Base-by-base conservation (phyloP, 2,113 vertebrate genomes). In the Boulengeromyrus knoepffleri region DNA sequence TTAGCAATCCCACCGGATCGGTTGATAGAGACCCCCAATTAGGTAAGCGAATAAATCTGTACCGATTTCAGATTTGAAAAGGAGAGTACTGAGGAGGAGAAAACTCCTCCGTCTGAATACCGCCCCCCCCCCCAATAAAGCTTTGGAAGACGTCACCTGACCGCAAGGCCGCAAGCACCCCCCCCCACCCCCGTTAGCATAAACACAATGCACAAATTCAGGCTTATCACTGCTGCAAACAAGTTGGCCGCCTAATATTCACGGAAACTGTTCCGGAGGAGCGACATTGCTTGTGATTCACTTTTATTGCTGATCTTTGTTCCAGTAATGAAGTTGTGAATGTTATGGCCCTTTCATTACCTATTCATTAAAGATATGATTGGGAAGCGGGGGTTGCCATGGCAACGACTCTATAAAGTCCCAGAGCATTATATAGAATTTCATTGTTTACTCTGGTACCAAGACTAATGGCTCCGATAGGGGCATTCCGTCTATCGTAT, bases 311-410 rank as follows among this genome's bases (percentile, higher is more conserved):
- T 88, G 94, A 93, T 95, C 96, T 93, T 94, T 94, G 92, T 94
- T 93, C 95, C 93, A 93, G 96, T 97, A 97, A 98, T 98, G 97
- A 98, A 98, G 97, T 98, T 97, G 97, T 96, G 96, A 96, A 96
- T 95, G 96, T 96, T 95, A 95, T 96, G 95, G 96, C 96, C 97
- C 96, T 97, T 97, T 97, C 97, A 98, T 99, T 99, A 98, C 97
- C 97, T 98, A 98, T 98, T 99, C 98, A 98, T 98, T 98, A 98
- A 97, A 98, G 97, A 97, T 96, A 97, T 96, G 96, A 96, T 96
- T 97, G 94, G 97, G 97, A 97, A 97, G 98, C 96, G 96, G 95
- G 62, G 96, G 97, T 99, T 98, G 95, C 98, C 97, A 99, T 99
- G 97, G 98, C 94, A 95, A 99, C 97, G 96, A 96, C 95, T 96